phyloP scores from a whole-genome alignment of 2,113 vertebrate species.

The Halcyon malimbica region DNA sequence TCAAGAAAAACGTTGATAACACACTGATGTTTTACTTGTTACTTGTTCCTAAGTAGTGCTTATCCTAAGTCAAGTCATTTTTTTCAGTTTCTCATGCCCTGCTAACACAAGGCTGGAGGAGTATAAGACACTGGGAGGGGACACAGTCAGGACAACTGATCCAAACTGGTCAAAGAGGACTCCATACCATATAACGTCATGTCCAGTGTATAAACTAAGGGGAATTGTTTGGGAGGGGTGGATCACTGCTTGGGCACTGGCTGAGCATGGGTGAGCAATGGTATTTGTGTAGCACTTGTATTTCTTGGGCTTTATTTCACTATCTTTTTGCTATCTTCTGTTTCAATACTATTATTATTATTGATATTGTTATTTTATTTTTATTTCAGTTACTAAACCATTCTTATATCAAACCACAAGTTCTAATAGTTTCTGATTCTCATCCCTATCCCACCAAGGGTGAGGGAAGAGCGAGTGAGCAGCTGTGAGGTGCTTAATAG shows the following conservation, averaged over 20 bases:
- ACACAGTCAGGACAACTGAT: not conserved
- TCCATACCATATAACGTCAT: not conserved
- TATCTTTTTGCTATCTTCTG: not conserved
- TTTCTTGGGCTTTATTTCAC: not conserved
- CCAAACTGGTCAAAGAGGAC: not conserved
- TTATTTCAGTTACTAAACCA: not conserved
- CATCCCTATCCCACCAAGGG: not conserved
- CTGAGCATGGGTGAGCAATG: not conserved
- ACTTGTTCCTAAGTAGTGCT: not conserved
- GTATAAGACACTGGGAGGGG: not conserved
- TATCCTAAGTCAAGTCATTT: not conserved
- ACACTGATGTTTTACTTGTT: not conserved
- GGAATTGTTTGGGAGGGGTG: not conserved
- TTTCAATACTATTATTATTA: not conserved
- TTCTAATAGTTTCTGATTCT: not conserved
- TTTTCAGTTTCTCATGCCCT: not conserved
- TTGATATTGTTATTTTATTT: not conserved
- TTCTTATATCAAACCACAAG: not conserved
- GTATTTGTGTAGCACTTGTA: not conserved
- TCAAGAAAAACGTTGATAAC: not conserved
- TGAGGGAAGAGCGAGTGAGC: not conserved
- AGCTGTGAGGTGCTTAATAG: too few relatives aligned
- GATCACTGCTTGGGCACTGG: not conserved
- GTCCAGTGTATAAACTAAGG: not conserved
- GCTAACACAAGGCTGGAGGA: not conserved